Base-by-base conservation (phyloP, 53 echinoderm and acorn worm genomes). In the Holothuria scabra region DNA sequence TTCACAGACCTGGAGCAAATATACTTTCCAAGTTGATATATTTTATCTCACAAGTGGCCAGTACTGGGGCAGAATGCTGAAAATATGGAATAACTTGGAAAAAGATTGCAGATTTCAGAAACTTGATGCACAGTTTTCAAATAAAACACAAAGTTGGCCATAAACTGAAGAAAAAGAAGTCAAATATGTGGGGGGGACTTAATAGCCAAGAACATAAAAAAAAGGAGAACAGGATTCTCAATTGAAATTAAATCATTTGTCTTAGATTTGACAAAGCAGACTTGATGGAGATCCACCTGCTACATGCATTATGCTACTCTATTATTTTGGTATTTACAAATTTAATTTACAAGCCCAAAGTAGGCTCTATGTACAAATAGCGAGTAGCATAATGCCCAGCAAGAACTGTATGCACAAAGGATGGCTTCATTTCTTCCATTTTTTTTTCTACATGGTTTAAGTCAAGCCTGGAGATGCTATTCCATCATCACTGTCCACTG, bases 331-430 rank as follows among this genome's bases (percentile, higher is more conserved):
- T 72, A 33, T 72, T 46, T 48, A 72, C 44, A 72, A 25, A 46
- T 72, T n/a, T 72, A 25, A 72, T 72, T 72, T 72, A 72, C 72
- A 72, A 72, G 46, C 72, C 72, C 44, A 72, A 46, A 72, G n/a
- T 44, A 48, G 72, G 46, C 25, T 44, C 44, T 72, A 72, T 72
- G 44, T 72, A 72, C 72, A 72, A 23, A 48, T 22, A 72, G 24
- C 26, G 72, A 48, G 72, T 48, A 72, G 48, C 72, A 33, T 26
- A 72, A 72, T 72, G 72, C 72, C 72, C 72, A 48, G 72, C 72
- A 21, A 23, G 10, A 44, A 72, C 18, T 12, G 28, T 22, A 6
- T 34, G 38, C 22, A 30, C 21, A 41, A 21, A 32, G 4, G 35
- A 9, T 12, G 18, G 22, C 5, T 35, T 12, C 10, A 22, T 13